These are phyloP conservation scores for Hexactinellida sp. DNA, from an alignment of 37 sponge, comb jelly and placozoan genomes.

Conservation along the genomic window DNA sequence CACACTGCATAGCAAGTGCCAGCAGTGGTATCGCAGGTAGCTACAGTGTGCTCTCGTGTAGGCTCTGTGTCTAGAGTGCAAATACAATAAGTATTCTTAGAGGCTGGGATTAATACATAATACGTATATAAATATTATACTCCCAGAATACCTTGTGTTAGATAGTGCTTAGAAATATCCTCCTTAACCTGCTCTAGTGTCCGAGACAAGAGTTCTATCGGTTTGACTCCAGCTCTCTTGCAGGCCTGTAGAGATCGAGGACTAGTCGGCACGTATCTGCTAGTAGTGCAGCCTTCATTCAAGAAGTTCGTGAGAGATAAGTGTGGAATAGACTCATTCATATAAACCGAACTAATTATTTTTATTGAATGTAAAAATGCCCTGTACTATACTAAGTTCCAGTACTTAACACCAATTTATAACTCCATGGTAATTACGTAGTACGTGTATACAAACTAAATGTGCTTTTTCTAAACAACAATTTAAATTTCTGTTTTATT, in stretches of 20 bases:
- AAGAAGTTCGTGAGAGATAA: background rate
- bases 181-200: background rate
- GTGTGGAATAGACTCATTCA: too few relatives aligned
- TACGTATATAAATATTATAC: background rate
- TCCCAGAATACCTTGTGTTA: background rate
- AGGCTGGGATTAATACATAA: too few relatives aligned
- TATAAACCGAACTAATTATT: too few relatives aligned
- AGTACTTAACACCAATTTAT: too few relatives aligned
- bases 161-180: background rate
- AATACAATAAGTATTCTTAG: too few relatives aligned
- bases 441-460: too few relatives aligned
- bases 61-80: background rate
- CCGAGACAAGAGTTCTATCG: background rate
- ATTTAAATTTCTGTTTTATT: too few relatives aligned
- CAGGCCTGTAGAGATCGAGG: conserved; percentile 8
- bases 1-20: background rate
- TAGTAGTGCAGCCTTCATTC: background rate
- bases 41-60: background rate
- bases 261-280: background rate
- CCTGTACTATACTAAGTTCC: too few relatives aligned
- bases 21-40: background rate
- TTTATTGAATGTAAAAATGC: too few relatives aligned
- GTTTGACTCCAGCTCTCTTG: background rate
- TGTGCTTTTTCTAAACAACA: too few relatives aligned
- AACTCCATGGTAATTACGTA: too few relatives aligned